These are phyloP conservation scores for Heterohyrax brucei DNA, from an alignment of 2,797 vertebrate species.

Conservation along the genomic window DNA sequence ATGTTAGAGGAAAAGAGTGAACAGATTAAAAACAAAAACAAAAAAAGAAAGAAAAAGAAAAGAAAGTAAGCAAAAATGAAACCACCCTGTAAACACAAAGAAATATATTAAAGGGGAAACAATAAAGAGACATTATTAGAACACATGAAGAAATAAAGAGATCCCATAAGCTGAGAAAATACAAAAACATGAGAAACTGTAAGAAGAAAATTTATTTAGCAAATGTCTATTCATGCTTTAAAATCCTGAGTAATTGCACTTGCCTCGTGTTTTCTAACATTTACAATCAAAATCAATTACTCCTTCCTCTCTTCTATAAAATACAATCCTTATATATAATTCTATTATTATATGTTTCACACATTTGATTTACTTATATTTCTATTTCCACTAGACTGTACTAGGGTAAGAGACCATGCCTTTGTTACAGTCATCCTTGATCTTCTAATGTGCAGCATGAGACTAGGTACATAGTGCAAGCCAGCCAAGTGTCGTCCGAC, in stretches of 20 bases:
- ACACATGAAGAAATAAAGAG: neutral
- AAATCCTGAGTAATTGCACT: slow-evolving; percentile 5
- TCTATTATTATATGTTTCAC: neutral
- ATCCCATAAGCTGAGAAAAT: neutral
- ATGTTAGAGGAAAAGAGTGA: neutral
- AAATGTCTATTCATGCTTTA: slow-evolving; percentile 39
- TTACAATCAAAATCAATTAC: neutral
- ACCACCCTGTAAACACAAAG: neutral
- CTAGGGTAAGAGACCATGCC: neutral
- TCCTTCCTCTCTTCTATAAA: neutral
- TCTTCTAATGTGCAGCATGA: slow-evolving; percentile 2
- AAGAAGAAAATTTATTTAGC: slow-evolving; percentile 19
- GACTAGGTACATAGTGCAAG: too few species aligned
- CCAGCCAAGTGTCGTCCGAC: too few species aligned
- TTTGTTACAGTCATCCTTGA: neutral
- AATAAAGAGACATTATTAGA: slow-evolving; percentile 31
- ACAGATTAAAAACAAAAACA: neutral
- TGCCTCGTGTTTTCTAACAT: neutral
- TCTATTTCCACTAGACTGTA: neutral
- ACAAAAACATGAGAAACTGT: slow-evolving; percentile 16
- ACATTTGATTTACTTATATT: neutral
- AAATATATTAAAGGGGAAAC: neutral
- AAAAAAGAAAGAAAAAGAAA: neutral
- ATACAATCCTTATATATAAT: neutral
- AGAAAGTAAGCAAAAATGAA: too few species aligned